Conservation (phyloP, 2,888 invertebrate species). For the Acronicta leporina region DNA sequence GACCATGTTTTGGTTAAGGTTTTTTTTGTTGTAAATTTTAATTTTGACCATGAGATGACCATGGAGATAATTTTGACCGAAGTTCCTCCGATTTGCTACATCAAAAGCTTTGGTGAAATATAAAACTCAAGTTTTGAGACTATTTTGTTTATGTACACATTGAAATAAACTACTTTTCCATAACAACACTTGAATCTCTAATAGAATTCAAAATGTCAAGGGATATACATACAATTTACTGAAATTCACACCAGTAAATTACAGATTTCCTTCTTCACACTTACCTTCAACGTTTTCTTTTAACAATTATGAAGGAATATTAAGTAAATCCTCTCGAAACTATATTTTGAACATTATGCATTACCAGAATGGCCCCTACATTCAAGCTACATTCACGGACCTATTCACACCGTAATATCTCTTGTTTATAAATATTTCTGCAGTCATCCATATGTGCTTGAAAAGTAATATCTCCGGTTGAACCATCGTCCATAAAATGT, state of each 20-base stretch:
- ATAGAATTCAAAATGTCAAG: neutral
- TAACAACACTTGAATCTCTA: neutral
- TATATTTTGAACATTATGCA: neutral
- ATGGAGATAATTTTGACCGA: too few species aligned
- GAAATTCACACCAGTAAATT: conserved; percentile 13
- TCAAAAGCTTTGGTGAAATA: too few species aligned
- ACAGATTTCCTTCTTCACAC: neutral
- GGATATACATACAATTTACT: neutral
- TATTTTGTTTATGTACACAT: too few species aligned
- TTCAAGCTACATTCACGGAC: conserved; percentile 19
- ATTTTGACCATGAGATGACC: too few species aligned
- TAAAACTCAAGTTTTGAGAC: too few species aligned
- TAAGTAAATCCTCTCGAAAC: too few species aligned
- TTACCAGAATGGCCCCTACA: conserved; percentile 2
- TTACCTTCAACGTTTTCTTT: neutral
- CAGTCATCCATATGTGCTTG: conserved; percentile 56
- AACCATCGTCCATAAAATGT: conserved; percentile 65
- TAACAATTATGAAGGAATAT: too few species aligned
- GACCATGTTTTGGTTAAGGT: too few species aligned
- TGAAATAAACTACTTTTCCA: too few species aligned
- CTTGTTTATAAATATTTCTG: conserved; percentile 51
- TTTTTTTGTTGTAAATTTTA: too few species aligned
- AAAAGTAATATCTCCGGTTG: conserved; percentile 66
- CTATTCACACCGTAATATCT: conserved; percentile 47
- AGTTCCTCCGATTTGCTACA: too few species aligned